phyloP scores from a whole-genome alignment of 2,888 invertebrate genomes.

The Mycalesis mineus region DNA sequence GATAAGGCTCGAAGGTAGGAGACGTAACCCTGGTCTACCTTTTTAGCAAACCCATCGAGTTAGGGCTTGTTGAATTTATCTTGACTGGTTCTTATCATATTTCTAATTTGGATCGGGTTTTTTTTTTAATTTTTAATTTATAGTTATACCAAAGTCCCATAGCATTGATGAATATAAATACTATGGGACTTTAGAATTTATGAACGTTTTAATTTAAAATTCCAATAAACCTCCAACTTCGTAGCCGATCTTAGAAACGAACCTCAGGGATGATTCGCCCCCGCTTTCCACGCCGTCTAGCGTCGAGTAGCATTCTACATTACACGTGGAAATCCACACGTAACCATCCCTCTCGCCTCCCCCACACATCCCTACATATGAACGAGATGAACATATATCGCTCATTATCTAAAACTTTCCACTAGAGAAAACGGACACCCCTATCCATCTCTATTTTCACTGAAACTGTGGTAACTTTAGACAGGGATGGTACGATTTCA shows the following conservation, averaged over 20 bases:
- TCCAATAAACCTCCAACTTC: background rate
- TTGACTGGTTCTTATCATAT: too few relatives aligned
- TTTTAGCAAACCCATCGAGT: too few relatives aligned
- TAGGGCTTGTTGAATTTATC: too few relatives aligned
- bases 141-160: too few relatives aligned
- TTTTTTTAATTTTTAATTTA: too few relatives aligned
- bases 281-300: conserved; percentile 61
- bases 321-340: conserved; percentile 40
- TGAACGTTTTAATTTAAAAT: background rate
- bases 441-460: conserved; percentile 68
- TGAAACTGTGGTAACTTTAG: conserved; percentile 45
- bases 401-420: conserved; percentile 59
- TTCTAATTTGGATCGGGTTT: too few relatives aligned
- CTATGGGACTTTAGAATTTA: too few relatives aligned
- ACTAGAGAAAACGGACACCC: conserved; percentile 68
- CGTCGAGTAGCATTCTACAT: conserved; percentile 65
- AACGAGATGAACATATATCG: conserved; percentile 67
- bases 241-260: conserved; percentile 10
- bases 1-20: too few relatives aligned
- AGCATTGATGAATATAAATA: too few relatives aligned
- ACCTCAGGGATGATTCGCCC: conserved; percentile 28
- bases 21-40: too few relatives aligned
- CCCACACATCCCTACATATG: conserved; percentile 67
- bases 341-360: conserved; percentile 65
- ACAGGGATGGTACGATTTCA: conserved; percentile 53